Percentiles rank a stretch among this genome's conserved stretches.
Evolutionary conservation across 1,140 invertebrate genomes (phyloP).

Genomic region (Chironomus tepperi): DNA sequence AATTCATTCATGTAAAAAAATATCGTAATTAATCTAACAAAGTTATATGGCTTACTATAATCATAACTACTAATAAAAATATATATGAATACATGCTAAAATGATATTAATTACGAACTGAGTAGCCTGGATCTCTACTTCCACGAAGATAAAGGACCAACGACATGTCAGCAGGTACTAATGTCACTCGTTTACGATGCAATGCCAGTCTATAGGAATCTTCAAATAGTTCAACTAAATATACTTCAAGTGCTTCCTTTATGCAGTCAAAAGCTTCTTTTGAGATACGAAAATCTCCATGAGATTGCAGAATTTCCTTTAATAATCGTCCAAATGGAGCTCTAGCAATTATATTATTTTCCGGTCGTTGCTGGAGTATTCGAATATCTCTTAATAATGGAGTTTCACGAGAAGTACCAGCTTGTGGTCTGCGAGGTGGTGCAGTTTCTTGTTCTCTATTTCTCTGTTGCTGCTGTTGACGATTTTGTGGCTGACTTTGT

Average conservation of each 20-base stretch:
- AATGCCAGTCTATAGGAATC: conserved; percentile 60
- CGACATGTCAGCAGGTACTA: conserved; percentile 57
- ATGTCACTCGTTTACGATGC: conserved; percentile 65
- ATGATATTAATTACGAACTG: too few relatives aligned
- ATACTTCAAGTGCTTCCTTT: conserved; percentile 66
- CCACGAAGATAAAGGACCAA: conserved; percentile 40
- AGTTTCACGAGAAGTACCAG: too few relatives aligned
- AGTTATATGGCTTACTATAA: too few relatives aligned
- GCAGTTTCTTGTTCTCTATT: background rate
- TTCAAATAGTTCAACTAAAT: conserved; percentile 65
- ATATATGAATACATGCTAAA: background rate
- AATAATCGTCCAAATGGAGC: conserved; percentile 36
- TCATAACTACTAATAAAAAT: background rate
- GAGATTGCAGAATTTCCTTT: conserved; percentile 31
- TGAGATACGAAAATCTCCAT: conserved; percentile 43
- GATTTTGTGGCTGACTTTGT: background rate
- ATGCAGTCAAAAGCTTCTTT: conserved; percentile 45
- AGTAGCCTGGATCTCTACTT: conserved; percentile 35
- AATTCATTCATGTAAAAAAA: too few relatives aligned
- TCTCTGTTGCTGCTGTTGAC: background rate
- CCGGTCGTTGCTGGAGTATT: too few relatives aligned
- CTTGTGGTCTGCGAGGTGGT: background rate
- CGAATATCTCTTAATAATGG: too few relatives aligned
- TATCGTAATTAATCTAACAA: too few relatives aligned
- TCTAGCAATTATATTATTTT: conserved; percentile 30